Evolutionary conservation across 2,888 invertebrate genomes (phyloP), one percentile per base, ranked within the genome.

Genomic region (Orthosia gracilis): DNA sequence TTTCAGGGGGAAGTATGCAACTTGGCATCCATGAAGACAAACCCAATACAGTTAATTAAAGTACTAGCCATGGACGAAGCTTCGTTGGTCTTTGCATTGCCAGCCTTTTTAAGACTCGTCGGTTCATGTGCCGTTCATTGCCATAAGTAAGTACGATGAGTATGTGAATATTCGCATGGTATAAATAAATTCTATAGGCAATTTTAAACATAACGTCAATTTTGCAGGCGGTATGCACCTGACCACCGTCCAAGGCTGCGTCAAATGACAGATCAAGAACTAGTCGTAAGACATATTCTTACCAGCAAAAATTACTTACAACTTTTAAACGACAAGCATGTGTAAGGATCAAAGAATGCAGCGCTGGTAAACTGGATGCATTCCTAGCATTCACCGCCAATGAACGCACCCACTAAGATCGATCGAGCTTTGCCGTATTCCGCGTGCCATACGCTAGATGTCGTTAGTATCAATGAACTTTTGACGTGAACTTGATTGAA

Each of bases 401-500:
- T 89, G 90, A 91, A 91, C 92, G 92, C 93, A 91, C 90, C 89
- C 90, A 89, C 86, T 91, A 85, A 88, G 84, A 93, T 94, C 91
- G 92, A 94, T 92, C 88, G 94, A 96, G 95, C 95, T 95, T 96
- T 93, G 89, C 85, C 18, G 73, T 71, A 84, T 83, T 92, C 86
- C 88, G 88, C 95, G 92, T 95, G 87, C 94, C 94, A 81, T 54
- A 83, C 82, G 87, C 92, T 93, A 96, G 96, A 94, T 95, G 95
- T 92, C 94, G 89, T 78, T 80, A 89, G 89, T 76, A 81, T 89
- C 89, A 91, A 92, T 95, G 96, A 96, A 96, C 96, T 96, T 96
- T 96, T 96, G 96, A 96, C 96, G 94, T 96, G 94, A 96, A 96
- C 96, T 96, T 96, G 92, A 94, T 92, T 92, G 92, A 90, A 94